Evolutionary conservation across 2,797 vertebrate genomes (phyloP).

Genomic region (Galaxias olidus): DNA sequence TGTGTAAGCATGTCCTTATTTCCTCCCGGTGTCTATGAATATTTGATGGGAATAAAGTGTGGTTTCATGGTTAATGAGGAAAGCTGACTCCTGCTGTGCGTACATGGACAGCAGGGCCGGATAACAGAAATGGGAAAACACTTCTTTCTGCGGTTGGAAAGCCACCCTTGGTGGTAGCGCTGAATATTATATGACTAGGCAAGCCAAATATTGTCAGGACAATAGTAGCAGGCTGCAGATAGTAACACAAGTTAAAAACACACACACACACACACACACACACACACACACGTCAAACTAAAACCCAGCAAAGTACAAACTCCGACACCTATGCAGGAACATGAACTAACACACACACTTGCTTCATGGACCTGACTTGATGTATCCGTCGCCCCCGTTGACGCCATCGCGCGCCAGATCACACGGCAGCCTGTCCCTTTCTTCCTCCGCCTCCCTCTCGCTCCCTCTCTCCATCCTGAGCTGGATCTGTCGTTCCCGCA

Average conservation of each 20-base stretch:
- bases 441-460: slow-evolving; percentile 45
- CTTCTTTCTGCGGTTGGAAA: slow-evolving; percentile 74
- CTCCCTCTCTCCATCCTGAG: slow-evolving; percentile 39
- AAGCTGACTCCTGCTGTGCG: slow-evolving; percentile 82
- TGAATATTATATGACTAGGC: slow-evolving; percentile 62
- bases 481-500: slow-evolving; percentile 75
- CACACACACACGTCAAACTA: slow-evolving; percentile 27
- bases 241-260: neutral
- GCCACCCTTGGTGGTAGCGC: slow-evolving; percentile 64
- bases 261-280: neutral
- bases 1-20: slow-evolving; percentile 36
- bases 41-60: slow-evolving; percentile 61
- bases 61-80: slow-evolving; percentile 73
- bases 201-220: slow-evolving; percentile 61
- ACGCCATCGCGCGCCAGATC: slow-evolving; percentile 80
- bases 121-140: slow-evolving; percentile 67
- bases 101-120: slow-evolving; percentile 60
- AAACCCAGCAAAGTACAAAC: slow-evolving; percentile 45
- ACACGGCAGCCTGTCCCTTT: slow-evolving; percentile 37
- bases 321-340: slow-evolving; percentile 75
- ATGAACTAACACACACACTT: slow-evolving; percentile 79
- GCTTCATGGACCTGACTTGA: slow-evolving; percentile 90
- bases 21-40: slow-evolving; percentile 42
- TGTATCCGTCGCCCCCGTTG: slow-evolving; percentile 86
- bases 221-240: too few relatives aligned